Evolutionary conservation across 1,140 invertebrate genomes (phyloP), one percentile per base, ranked within the genome.

Genomic region (Penaeus chinensis): DNA sequence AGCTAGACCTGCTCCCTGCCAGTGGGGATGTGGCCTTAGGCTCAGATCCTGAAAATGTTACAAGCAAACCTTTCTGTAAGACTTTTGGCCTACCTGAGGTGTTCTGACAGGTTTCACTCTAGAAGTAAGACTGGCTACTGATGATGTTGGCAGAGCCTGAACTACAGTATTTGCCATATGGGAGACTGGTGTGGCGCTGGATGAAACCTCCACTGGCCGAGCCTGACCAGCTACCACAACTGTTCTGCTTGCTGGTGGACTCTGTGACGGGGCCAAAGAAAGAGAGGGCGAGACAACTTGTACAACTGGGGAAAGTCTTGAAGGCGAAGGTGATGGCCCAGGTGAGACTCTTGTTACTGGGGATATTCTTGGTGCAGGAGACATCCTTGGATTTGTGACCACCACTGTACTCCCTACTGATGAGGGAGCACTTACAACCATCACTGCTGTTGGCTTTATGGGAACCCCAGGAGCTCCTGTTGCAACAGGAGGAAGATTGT

Each of bases 51-150:
- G 16, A 54, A 54, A 11, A 54, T 54, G 10, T 54, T 54, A 8
- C 54, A 54, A 54, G 54, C 10, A 74, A 74, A 20, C 16, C 5
- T n/a, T 32, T 27, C 4, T 74, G 60, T 16, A 79, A 86, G 22
- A 47, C 16, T 18, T 42, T 7, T 2, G 47, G 24, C 80, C 77
- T 77, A 87, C 85, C 85, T 82, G 80, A 82, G 80, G 19, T 42
- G 85, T 63, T 76, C 71, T 85, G 60, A 85, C 77, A 79, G 62
- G 63, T 76, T 87, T 87, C 61, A 87, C 77, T 78, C 82, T 87
- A 22, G 80, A 77, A 27, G 80, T 61, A 19, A 82, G 69, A 77
- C 65, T 82, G 5, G 61, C 80, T 19, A n/a, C 42, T 7, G 85
- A 77, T 10, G 69, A 27, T 13, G 80, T 77, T 20, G 66, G 60